Conservation (phyloP, 2,113 vertebrate genomes). For the Epinephelus cyanopodus region DNA sequence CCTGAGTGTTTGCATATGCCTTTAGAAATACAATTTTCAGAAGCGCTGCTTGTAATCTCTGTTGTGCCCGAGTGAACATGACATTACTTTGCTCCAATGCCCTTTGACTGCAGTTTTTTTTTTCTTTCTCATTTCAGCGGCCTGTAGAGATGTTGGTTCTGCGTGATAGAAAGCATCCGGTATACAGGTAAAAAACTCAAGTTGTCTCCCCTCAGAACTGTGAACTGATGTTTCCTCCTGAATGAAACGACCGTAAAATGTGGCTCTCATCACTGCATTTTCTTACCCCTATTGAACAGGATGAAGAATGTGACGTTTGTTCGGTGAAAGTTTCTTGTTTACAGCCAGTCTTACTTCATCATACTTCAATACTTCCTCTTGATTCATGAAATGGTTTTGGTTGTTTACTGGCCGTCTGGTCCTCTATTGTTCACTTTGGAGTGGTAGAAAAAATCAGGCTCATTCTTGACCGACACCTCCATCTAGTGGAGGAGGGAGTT, state of each 20-base stretch:
- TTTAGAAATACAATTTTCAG: slow-evolving; percentile 34
- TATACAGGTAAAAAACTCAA: slow-evolving; percentile 23
- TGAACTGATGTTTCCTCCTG: not conserved
- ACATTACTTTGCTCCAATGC: slow-evolving; percentile 33
- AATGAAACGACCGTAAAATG: slow-evolving; percentile 17
- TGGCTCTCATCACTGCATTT: slow-evolving; percentile 35
- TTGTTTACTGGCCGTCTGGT: slow-evolving; percentile 36
- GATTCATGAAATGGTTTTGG: slow-evolving; percentile 29
- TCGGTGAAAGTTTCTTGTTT: slow-evolving; percentile 18
- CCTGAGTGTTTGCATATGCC: slow-evolving; percentile 28
- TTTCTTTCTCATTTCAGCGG: slow-evolving; percentile 64
- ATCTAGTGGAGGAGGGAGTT: slow-evolving; percentile 64
- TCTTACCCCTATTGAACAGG: slow-evolving; percentile 48
- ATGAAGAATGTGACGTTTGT: slow-evolving; percentile 41
- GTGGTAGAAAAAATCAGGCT: not conserved
- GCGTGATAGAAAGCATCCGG: slow-evolving; percentile 22
- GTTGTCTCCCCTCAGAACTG: slow-evolving; percentile 12
- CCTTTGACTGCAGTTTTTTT: slow-evolving; percentile 28
- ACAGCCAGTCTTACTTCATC: slow-evolving; percentile 26
- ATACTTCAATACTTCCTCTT: slow-evolving; percentile 28
- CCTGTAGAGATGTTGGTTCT: slow-evolving; percentile 58
- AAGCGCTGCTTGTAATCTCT: slow-evolving; percentile 45
- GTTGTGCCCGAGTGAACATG: slow-evolving; percentile 20
- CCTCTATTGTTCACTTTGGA: slow-evolving; percentile 28
- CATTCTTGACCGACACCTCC: slow-evolving; percentile 67